Base-by-base conservation (phyloP, 1,140 invertebrate species). In the Cyrtorhinus lividipennis region DNA sequence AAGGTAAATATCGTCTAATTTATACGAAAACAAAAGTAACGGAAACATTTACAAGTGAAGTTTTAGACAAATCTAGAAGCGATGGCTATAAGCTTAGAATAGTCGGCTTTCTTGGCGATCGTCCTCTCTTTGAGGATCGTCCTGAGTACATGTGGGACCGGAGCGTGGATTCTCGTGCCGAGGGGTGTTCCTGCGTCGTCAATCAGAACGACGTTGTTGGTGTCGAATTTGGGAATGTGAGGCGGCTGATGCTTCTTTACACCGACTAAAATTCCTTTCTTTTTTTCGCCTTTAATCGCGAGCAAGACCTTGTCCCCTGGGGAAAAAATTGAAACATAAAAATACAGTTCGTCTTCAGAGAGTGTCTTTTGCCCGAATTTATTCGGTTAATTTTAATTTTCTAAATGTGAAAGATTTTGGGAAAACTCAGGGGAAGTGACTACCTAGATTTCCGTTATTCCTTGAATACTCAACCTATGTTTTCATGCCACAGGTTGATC, bases 241-340 rank as follows among this genome's bases (percentile, higher is more conserved):
- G 84, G 72, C 62, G 82, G 80, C 71, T 96, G 90, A 62, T 81
- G 83, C 71, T 92, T 85, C 71, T 92, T 93, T 1, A 91, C 76
- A 0, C 96, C 96, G 23, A 99, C 95, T 56, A 99, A 78, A 64
- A 95, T 90, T 1, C 86, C 96, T 74, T 94, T 94, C 71, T 93
- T 95, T 80, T 95, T 98, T 72, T 98, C 86, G 24, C 95, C 95
- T 74, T 90, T 92, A 66, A 99, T 91, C 2, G 96, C 92, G n/a
- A 98, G 84, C 67, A 98, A 71, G 10, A 99, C 86, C 80, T 82
- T 86, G 71, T 94, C 91, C 30, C 92, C 92, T 78, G 78, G 66
- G 65, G 67, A 69, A 69, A 5, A 15, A 57, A 38, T 57, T 12
- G 2, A 59, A 58, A 58, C 38, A 58, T 58, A 13, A n/a, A n/a